phyloP scores from a whole-genome alignment of 2,797 vertebrate genomes.

The Pelodytes ibericus region DNA sequence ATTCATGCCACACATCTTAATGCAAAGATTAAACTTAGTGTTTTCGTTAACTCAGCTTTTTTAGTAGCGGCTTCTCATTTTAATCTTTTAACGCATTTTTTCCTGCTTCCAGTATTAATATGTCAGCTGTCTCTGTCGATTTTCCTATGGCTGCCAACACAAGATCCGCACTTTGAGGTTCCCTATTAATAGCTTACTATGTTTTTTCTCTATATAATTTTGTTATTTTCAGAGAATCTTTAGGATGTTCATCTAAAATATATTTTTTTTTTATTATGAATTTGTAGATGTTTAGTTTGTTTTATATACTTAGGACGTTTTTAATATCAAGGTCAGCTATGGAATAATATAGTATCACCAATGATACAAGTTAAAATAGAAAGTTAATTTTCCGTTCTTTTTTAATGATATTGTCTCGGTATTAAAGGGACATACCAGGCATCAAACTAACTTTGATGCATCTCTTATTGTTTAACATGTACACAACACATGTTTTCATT shows the following conservation, averaged over 20 bases:
- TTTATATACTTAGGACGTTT: neutral
- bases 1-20: conserved; percentile 51
- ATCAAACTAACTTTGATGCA: too few species aligned
- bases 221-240: neutral
- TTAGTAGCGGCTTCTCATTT: conserved; percentile 55
- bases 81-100: conserved; percentile 63
- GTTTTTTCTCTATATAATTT: too few species aligned
- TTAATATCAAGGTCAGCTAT: neutral
- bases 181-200: conserved; percentile 23
- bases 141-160: conserved; percentile 24
- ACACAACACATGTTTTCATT: too few species aligned
- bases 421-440: too few species aligned
- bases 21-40: conserved; percentile 51
- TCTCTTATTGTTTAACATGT: too few species aligned
- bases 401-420: too few species aligned
- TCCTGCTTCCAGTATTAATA: conserved; percentile 21
- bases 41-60: conserved; percentile 51
- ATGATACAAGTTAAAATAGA: too few species aligned
- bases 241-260: neutral
- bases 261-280: neutral
- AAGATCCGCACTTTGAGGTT: conserved; percentile 9
- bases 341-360: too few species aligned
- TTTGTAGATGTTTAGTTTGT: neutral
- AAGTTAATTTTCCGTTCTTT: too few species aligned
- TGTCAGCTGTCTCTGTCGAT: conserved; percentile 13